Percentiles rank a stretch among this genome's conserved stretches.
These are phyloP conservation scores for Brenthis ino DNA, from an alignment of 2,888 invertebrate genomes.

Conservation along the genomic window DNA sequence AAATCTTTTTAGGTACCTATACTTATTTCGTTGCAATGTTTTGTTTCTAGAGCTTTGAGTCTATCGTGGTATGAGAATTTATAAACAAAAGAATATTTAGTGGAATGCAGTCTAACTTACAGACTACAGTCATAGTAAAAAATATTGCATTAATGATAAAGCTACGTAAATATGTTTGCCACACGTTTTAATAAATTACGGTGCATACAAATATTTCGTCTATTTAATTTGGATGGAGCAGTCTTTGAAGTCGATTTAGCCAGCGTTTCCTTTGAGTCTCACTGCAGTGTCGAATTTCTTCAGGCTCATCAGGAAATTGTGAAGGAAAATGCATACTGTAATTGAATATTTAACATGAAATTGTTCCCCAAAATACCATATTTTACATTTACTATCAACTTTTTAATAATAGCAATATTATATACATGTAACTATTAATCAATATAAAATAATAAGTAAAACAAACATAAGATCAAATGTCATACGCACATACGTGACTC, in stretches of 20 bases:
- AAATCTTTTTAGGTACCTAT: too few species aligned
- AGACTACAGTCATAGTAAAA: too few species aligned
- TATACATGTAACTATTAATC: background rate
- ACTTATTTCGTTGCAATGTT: too few species aligned
- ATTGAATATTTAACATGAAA: conserved; percentile 19
- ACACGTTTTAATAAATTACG: background rate
- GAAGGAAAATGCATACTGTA: conserved; percentile 54
- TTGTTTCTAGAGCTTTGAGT: too few species aligned
- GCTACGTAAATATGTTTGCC: too few species aligned
- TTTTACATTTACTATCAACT: too few species aligned
- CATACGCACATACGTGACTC: conserved; percentile 52
- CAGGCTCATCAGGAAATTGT: conserved; percentile 57
- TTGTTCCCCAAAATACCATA: background rate
- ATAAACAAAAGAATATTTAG: too few species aligned
- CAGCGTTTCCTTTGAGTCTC: conserved; percentile 64
- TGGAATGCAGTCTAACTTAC: too few species aligned
- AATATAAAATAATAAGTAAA: background rate
- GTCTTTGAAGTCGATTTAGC: conserved; percentile 58
- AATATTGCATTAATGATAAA: too few species aligned
- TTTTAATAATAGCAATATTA: too few species aligned
- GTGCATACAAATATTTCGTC: background rate
- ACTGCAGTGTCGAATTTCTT: conserved; percentile 52
- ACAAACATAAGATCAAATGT: background rate
- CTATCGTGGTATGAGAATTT: too few species aligned
- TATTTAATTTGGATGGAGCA: conserved; percentile 47